Conservation (phyloP, 2,113 vertebrate species). For the Cromileptes altivelis region DNA sequence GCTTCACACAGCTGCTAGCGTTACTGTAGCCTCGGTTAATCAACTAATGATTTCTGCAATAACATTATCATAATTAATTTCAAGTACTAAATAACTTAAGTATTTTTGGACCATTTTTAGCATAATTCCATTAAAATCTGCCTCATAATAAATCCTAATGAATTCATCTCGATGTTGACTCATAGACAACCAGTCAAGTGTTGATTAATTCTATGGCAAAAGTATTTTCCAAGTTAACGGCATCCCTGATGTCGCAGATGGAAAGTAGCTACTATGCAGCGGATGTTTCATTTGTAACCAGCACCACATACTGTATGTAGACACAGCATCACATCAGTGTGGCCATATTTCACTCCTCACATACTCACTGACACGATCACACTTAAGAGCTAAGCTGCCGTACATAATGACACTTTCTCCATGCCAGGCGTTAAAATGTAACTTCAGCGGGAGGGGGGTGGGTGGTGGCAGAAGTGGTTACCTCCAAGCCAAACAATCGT, state of each 20-base stretch:
- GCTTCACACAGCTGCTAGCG: no score
- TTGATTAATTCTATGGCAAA: neutral
- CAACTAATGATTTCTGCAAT: neutral
- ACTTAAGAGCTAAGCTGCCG: constrained; percentile 22
- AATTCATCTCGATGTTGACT: neutral
- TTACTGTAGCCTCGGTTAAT: neutral
- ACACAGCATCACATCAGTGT: neutral
- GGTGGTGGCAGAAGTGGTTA: constrained; percentile 13
- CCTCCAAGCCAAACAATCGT: constrained; percentile 48
- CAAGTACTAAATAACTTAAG: no score
- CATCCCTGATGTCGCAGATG: neutral
- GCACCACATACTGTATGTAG: neutral
- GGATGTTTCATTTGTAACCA: neutral
- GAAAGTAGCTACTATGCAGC: neutral
- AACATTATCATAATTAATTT: neutral
- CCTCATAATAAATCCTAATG: neutral
- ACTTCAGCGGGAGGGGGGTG: neutral
- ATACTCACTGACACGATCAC: constrained; percentile 22
- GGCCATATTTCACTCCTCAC: constrained; percentile 21
- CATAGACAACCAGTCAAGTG: neutral
- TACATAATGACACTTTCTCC: constrained; percentile 26
- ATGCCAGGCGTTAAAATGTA: constrained; percentile 19
- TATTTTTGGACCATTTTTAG: neutral
- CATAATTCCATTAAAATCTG: neutral
- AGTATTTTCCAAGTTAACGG: neutral